A percentile compares a stretch with the other conserved stretches of the same genome.
Conservation (phyloP, 2,888 invertebrate genomes). For the Brachypterus glaber region DNA sequence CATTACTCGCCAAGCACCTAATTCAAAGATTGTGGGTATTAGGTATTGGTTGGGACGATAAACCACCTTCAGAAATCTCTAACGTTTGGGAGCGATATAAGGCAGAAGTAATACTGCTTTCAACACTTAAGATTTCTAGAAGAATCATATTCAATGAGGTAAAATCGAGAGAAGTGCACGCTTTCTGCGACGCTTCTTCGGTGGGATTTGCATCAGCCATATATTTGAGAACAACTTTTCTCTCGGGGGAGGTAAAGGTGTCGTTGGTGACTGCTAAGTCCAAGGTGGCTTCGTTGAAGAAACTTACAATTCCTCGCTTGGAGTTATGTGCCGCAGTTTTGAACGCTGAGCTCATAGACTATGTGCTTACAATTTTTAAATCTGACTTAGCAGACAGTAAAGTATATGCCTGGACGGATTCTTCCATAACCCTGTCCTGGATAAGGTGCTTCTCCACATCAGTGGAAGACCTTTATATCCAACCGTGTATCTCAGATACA, state of each 20-base stretch:
- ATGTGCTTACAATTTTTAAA: not conserved
- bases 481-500: slow-evolving; percentile 15
- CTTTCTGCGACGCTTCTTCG: slow-evolving; percentile 12
- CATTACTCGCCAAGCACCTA: slow-evolving; percentile 2
- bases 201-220: slow-evolving; percentile 10
- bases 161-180: slow-evolving; percentile 5
- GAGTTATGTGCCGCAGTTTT: slow-evolving; percentile 12
- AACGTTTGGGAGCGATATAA: not conserved
- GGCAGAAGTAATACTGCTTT: slow-evolving; percentile 2
- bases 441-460: slow-evolving; percentile 11
- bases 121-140: slow-evolving; percentile 3
- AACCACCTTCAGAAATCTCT: slow-evolving; percentile 3
- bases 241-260: not conserved
- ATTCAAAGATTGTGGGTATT: slow-evolving; percentile 7
- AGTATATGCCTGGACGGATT: slow-evolving; percentile 13
- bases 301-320: slow-evolving; percentile 7
- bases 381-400: no score
- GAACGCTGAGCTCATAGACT: slow-evolving; percentile 4
- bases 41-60: slow-evolving; percentile 9
- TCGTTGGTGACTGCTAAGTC: slow-evolving; percentile 9
- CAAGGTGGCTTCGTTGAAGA: slow-evolving; percentile 12
- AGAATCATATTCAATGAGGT: not conserved
- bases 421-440: no score
- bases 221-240: slow-evolving; percentile 3
- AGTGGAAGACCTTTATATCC: slow-evolving; percentile 13